Evolutionary conservation across 2,797 vertebrate genomes (phyloP), one percentile per base, ranked within the genome.

Genomic region (Sebastes itinus): DNA sequence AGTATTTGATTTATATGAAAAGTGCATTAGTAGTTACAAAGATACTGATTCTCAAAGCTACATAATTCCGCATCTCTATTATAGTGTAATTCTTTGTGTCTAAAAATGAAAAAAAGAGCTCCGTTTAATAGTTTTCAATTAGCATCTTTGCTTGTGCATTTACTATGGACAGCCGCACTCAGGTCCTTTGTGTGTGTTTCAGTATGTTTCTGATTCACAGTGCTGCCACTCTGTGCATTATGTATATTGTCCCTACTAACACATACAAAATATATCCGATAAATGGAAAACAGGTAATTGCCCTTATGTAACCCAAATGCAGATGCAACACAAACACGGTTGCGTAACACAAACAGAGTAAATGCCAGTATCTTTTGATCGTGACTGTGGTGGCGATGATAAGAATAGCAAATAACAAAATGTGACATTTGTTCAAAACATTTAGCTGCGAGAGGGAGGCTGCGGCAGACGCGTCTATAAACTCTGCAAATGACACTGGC

Each of bases 361-460:
- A 92, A 92, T 92, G 92, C 79, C 87, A 91, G 78, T 30, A 63
- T 88, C 69, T 84, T 54, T 73, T 81, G 78, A 87, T 87, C 5
- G n/a, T 46, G 85, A 75, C 75, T 63, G 65, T 71, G 84, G 67
- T 38, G 25, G 33, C 4, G 71, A 82, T 65, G 87, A 90, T 86
- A 90, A 86, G 75, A 85, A 82, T n/a, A 58, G 68, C 30, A 42
- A 83, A 80, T 78, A 42, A 84, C 63, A 82, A 88, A 90, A 87
- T 84, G 56, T 89, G 89, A 90, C 88, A 92, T 91, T 88, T 92
- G 69, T 77, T 77, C 2, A 38, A 68, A 83, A 90, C 54, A 77
- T 81, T 73, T 38, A 42, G 62, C 72, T 49, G 72, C 14, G 55
- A 77, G 65, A 81, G n/a, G 52, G 32, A 75, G 54, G 69, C 25